phyloP scores from a whole-genome alignment of 30 jellyfish, hydroid and myxozoan species.

The Nemopilema nomurai region DNA sequence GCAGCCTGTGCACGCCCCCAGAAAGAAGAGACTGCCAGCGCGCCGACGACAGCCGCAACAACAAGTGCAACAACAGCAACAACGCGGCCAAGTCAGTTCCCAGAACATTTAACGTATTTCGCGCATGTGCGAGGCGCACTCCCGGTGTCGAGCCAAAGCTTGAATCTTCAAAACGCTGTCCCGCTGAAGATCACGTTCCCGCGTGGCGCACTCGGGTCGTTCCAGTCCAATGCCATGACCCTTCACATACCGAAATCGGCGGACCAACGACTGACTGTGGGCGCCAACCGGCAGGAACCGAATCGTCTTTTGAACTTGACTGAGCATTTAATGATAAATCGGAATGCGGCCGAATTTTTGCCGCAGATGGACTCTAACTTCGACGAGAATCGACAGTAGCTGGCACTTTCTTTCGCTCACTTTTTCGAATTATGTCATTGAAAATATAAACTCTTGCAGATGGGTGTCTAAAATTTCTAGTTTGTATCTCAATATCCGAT shows the following conservation, averaged over 20 bases:
- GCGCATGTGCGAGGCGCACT: slow-evolving; percentile 43
- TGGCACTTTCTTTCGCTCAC: not conserved
- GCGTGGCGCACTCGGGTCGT: slow-evolving; percentile 58
- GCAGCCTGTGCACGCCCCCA: not conserved
- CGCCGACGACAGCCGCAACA: not conserved
- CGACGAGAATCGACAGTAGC: slow-evolving; percentile 21
- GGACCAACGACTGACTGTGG: slow-evolving; percentile 18
- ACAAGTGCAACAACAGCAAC: not conserved
- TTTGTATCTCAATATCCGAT: too few species aligned
- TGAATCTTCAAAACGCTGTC: slow-evolving; percentile 29
- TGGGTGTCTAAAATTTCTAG: too few species aligned
- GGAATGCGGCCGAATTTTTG: slow-evolving; percentile 51
- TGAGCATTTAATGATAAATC: slow-evolving; percentile 45
- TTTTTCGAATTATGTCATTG: not conserved
- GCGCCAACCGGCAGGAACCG: slow-evolving; percentile 29
- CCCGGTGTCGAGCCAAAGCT: slow-evolving; percentile 25
- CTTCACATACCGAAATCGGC: slow-evolving; percentile 42
- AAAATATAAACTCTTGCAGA: not conserved
- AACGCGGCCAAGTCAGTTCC: slow-evolving; percentile 1
- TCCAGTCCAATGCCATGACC: slow-evolving; percentile 33
- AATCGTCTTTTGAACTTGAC: slow-evolving; percentile 18
- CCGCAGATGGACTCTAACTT: slow-evolving; percentile 55
- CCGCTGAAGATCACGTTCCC: slow-evolving; percentile 68
- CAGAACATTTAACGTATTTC: slow-evolving; percentile 42
- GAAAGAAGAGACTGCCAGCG: slow-evolving; percentile 19